These are phyloP conservation scores for Colistium nudipinnis DNA, from an alignment of 2,113 vertebrate species.

Conservation along the genomic window DNA sequence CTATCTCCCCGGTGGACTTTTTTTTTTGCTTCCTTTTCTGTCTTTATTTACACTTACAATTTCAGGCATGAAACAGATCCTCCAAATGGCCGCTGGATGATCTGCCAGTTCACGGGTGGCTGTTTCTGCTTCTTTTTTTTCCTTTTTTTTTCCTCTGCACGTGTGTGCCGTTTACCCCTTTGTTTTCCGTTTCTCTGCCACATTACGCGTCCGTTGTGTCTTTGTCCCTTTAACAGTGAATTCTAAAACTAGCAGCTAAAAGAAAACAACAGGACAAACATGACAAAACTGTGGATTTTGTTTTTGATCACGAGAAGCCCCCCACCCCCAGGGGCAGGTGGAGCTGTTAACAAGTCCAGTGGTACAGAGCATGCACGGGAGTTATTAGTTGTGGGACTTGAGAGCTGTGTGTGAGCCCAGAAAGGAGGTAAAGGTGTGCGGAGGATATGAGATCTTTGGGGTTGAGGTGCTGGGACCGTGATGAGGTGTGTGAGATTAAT, in stretches of 20 bases:
- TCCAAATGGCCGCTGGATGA: constrained; percentile 5
- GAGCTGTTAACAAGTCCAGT: constrained; percentile 20
- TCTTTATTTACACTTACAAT: constrained; percentile 15
- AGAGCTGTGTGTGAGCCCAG: constrained; percentile 31
- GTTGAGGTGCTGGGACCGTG: constrained; percentile 64
- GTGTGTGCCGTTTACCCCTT: constrained; percentile 1
- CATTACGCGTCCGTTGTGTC: too few relatives aligned
- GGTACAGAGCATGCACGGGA: constrained; percentile 25
- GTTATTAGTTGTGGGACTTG: constrained; percentile 62
- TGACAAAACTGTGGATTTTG: background rate
- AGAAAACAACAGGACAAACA: background rate
- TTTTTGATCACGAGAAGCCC: background rate
- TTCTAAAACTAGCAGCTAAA: background rate
- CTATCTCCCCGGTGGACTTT: constrained; percentile 44
- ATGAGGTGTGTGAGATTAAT: constrained; percentile 77
- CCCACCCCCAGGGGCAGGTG: constrained; percentile 21
- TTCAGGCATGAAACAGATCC: constrained; percentile 5
- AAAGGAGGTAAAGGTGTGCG: constrained; percentile 72
- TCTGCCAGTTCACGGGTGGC: background rate
- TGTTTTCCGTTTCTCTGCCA: background rate
- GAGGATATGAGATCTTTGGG: constrained; percentile 76
- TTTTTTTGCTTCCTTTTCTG: constrained; percentile 10
- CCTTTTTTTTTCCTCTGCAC: background rate
- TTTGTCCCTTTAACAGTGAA: background rate
- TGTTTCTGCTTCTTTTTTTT: constrained; percentile 10